phyloP scores from a whole-genome alignment of 1,140 invertebrate genomes.

The Lethrus apterus region DNA sequence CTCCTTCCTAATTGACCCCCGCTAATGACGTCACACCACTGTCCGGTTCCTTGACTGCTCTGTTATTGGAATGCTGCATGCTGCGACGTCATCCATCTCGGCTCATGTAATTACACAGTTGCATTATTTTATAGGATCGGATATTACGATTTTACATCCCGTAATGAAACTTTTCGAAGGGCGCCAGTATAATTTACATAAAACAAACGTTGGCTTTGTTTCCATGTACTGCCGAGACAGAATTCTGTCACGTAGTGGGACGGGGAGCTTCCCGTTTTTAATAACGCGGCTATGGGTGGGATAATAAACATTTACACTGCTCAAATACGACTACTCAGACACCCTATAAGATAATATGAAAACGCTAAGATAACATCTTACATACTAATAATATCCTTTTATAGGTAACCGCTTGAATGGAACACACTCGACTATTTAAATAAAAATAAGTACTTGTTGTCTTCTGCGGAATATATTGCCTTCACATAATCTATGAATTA shows the following conservation, averaged over 20 bases:
- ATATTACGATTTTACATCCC: slow-evolving; percentile 10
- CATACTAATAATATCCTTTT: too few species aligned
- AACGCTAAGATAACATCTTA: slow-evolving; percentile 19
- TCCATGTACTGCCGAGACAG: slow-evolving; percentile 12
- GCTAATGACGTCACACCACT: slow-evolving; percentile 13
- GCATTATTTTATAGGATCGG: slow-evolving; percentile 20
- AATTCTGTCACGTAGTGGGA: slow-evolving; percentile 25
- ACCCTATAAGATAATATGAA: slow-evolving; percentile 25
- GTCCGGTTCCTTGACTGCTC: slow-evolving; percentile 9
- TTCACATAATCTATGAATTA: too few species aligned
- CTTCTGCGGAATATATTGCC: too few species aligned
- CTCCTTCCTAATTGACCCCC: slow-evolving; percentile 14
- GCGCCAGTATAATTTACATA: slow-evolving; percentile 11
- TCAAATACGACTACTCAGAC: slow-evolving; percentile 25
- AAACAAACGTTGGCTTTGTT: slow-evolving; percentile 13
- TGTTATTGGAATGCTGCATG: neutral
- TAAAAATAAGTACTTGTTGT: too few species aligned
- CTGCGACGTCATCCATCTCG: neutral
- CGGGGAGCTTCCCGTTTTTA: slow-evolving; percentile 23
- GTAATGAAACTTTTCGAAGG: slow-evolving; percentile 7
- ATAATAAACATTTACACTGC: slow-evolving; percentile 27
- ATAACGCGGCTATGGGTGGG: slow-evolving; percentile 23
- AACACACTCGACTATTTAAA: too few species aligned
- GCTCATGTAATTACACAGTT: slow-evolving; percentile 6
- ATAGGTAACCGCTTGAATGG: too few species aligned